Conservation (phyloP, 2,888 invertebrate species). For the Sepioteuthis lessoniana region DNA sequence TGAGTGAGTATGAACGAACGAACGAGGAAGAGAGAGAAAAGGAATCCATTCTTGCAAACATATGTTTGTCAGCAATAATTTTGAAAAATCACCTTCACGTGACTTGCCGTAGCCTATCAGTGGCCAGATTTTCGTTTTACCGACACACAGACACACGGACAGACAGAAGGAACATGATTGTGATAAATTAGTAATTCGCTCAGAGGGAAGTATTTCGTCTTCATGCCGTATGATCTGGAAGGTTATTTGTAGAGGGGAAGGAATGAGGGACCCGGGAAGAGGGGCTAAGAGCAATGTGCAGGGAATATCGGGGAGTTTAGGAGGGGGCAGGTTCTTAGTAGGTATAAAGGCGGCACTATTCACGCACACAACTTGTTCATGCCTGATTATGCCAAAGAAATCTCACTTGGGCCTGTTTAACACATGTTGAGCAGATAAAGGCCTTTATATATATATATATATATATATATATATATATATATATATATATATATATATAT, state of each 20-base stretch:
- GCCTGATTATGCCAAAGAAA: slow-evolving; percentile 33
- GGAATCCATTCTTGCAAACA: slow-evolving; percentile 5
- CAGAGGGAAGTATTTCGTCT: slow-evolving; percentile 33
- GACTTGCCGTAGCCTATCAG: neutral
- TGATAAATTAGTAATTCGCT: neutral
- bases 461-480: neutral
- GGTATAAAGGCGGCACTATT: slow-evolving; percentile 33
- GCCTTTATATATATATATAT: neutral
- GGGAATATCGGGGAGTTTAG: too few species aligned
- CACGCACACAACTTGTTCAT: slow-evolving; percentile 9
- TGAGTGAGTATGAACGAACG: neutral
- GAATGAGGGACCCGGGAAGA: neutral
- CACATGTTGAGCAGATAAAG: neutral
- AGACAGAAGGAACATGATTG: neutral
- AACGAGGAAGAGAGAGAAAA: neutral
- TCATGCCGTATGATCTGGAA: slow-evolving; percentile 21
- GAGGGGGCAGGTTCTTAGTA: neutral
- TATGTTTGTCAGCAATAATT: slow-evolving; percentile 20
- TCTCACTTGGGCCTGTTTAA: slow-evolving; percentile 33
- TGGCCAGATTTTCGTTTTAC: neutral
- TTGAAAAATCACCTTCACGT: neutral
- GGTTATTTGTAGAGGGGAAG: neutral
- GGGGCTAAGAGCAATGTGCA: neutral
- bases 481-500: neutral
- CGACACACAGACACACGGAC: neutral